Evolutionary conservation across 2,113 vertebrate species (phyloP).

Genomic region (Capra hircus): DNA sequence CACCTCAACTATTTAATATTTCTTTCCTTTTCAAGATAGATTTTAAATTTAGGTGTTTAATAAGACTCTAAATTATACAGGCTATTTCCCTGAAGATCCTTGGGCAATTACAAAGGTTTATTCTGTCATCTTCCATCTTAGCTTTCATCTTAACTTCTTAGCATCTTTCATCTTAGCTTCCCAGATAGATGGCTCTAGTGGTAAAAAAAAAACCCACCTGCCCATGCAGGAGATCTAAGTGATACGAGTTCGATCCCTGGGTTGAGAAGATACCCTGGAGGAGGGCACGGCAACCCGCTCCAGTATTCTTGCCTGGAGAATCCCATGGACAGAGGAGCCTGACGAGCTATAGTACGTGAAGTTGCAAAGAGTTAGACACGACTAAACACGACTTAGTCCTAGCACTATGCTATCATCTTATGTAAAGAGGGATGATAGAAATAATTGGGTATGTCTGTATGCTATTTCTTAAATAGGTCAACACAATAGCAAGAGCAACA

Average conservation of each 20-base stretch:
- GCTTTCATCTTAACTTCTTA: background rate
- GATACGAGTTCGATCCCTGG: background rate
- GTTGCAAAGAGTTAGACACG: background rate
- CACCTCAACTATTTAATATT: background rate
- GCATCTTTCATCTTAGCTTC: background rate
- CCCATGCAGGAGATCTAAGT: background rate
- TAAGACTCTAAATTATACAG: background rate
- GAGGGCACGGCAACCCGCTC: background rate
- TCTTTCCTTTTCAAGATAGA: background rate
- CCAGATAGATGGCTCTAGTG: background rate
- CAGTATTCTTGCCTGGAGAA: background rate
- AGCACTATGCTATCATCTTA: background rate
- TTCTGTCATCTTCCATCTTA: background rate
- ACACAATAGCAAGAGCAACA: background rate
- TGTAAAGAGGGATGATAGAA: background rate
- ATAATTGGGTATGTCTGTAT: background rate
- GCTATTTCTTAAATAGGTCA: background rate
- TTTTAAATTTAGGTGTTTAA: background rate
- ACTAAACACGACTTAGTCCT: background rate
- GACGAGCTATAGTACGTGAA: fast-evolving
- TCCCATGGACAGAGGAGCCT: background rate
- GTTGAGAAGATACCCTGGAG: background rate
- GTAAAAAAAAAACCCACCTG: background rate
- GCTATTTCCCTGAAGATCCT: background rate
- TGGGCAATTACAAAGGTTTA: background rate